Percentiles rank a stretch among this genome's conserved stretches.
Conservation (phyloP, 2,888 invertebrate genomes). For the Brachypalpus laphriformis region DNA sequence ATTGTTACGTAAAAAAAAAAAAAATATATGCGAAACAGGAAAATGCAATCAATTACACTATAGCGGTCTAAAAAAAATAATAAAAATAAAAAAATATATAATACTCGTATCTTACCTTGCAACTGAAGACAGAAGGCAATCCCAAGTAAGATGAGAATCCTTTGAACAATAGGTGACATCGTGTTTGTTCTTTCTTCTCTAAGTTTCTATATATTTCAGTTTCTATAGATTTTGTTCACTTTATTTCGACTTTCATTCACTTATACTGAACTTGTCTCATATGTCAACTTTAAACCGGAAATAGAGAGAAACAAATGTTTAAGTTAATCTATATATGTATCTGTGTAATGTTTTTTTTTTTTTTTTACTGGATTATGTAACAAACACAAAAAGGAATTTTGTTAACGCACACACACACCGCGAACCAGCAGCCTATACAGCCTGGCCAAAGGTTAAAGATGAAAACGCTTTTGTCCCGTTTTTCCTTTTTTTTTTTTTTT, state of each 20-base stretch:
- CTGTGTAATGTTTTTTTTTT: not conserved
- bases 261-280: not conserved
- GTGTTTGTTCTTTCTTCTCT: constrained; percentile 39
- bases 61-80: not conserved
- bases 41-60: constrained; percentile 28
- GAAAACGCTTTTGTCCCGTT: not conserved
- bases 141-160: constrained; percentile 80
- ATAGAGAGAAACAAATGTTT: not conserved
- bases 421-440: not conserved
- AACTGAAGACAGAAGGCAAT: constrained; percentile 79
- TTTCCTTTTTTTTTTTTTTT: not conserved
- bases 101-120: constrained; percentile 81
- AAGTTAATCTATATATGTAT: not conserved
- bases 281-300: not conserved
- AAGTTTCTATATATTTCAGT: not conserved
- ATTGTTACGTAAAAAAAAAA: constrained; percentile 39
- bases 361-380: constrained; percentile 34
- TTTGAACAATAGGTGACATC: constrained; percentile 81
- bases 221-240: not conserved
- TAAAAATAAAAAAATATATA: not conserved
- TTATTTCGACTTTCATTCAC: not conserved
- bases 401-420: constrained; percentile 15
- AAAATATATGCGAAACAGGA: not conserved
- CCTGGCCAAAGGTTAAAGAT: not conserved
- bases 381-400: not conserved